Percentiles rank a stretch among this genome's conserved stretches.
Evolutionary conservation across 2,113 vertebrate species (phyloP).

Genomic region (Triplophysa siluroides): DNA sequence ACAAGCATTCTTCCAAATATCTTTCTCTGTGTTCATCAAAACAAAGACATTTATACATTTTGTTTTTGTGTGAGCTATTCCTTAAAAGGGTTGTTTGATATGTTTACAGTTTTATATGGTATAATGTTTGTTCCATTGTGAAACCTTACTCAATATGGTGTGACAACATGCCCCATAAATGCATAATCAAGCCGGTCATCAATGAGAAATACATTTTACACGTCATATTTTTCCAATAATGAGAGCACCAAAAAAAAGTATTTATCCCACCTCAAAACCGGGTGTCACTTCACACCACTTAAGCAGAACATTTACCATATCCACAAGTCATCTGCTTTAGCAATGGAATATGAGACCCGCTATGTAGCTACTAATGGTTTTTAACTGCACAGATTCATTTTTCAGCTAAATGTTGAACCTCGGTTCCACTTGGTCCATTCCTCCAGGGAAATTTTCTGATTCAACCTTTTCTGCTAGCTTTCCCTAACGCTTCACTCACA

Average conservation of each 20-base stretch:
- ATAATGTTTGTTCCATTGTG: neutral
- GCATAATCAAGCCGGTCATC: neutral
- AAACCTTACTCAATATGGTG: neutral
- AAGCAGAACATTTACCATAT: slow-evolving; percentile 8
- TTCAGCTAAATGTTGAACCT: neutral
- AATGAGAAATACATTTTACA: neutral
- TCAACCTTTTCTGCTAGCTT: neutral
- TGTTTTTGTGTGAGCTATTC: no score
- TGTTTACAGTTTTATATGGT: neutral
- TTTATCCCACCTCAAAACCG: neutral
- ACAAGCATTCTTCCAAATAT: no score
- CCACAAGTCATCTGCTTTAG: slow-evolving; percentile 60
- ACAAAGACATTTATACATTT: no score
- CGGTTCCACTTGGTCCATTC: neutral
- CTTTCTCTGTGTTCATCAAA: no score
- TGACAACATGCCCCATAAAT: neutral
- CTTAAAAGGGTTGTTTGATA: no score
- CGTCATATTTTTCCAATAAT: neutral
- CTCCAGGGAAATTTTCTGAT: neutral
- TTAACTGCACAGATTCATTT: slow-evolving; percentile 15
- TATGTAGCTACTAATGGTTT: neutral
- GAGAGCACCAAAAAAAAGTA: neutral
- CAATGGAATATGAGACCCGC: slow-evolving; percentile 33
- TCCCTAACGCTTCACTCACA: neutral
- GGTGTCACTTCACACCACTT: slow-evolving; percentile 4